Evolutionary conservation across 2,113 vertebrate genomes (phyloP), one percentile per base, ranked within the genome.

Genomic region (Oncorhynchus keta): DNA sequence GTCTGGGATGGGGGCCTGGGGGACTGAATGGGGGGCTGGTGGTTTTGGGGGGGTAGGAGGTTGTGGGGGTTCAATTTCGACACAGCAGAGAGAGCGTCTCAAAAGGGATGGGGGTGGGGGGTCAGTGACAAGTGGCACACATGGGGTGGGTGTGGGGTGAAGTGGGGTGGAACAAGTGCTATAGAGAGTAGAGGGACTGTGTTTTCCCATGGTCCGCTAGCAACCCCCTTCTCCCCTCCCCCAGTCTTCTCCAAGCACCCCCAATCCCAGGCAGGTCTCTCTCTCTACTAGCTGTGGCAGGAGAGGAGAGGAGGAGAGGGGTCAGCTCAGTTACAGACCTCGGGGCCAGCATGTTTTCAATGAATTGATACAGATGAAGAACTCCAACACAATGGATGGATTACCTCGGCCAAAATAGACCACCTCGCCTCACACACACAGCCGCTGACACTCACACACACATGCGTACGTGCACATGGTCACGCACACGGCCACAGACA

Each of bases 331-430:
- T 95, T 94, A 94, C 95, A 95, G 91, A 93, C 92, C 89, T 83
- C 81, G 91, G 91, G 92, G 94, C 90, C 86, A 89, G 90, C 80
- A 86, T 88, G 87, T 93, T 90, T 91, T 95, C 92, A 89, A 90
- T 94, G 93, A 92, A 92, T 88, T 93, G 91, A 94, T 93, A 94
- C 92, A 94, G 92, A 94, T 92, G 91, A 94, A 95, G 93, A 93
- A 90, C 89, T 89, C 87, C 81, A 87, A 76, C 91, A 90, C 91
- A 93, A 93, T 93, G 90, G 93, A 91, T 87, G 90, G 95, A 94
- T 94, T 94, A 94, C 89, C 90, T 86, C 85, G 82, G 79, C 86
- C 89, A 89, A 89, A 92, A 92, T 84, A 92, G 86, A 78, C 68
- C 81, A 77, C 80, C 84, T 84, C 71, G 62, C 86, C 84, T 84